Evolutionary conservation across 1,140 invertebrate genomes (phyloP), one percentile per base, ranked within the genome.

Genomic region (Dinoponera quadriceps): DNA sequence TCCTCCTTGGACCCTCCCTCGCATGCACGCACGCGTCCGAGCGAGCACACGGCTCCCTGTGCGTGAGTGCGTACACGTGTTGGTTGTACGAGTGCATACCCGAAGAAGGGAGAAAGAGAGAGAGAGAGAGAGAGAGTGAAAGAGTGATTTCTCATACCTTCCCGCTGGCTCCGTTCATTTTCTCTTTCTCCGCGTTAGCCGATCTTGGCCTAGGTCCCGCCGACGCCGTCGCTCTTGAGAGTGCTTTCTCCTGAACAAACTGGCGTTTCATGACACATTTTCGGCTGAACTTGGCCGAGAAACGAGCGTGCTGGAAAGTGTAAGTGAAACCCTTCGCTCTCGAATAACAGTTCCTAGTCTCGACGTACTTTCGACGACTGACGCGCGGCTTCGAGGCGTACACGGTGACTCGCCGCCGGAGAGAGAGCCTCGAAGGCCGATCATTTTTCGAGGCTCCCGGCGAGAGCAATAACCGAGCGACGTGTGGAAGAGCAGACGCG

Each of bases 241-340:
- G 49, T 80, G 86, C 73, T 89, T 89, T 88, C 87, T 86, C 85
- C 62, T 51, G 38, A 59, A 69, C 62, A 88, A 82, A 88, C 82
- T 77, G 49, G 27, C 55, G 20, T 71, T 85, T 54, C 77, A 51
- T 44, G 55, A 65, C 20, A 74, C 68, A 63, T 86, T 89, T 90
- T 88, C 82, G 82, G 68, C 22, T 72, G 85, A 87, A 87, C 89
- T 90, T 88, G 87, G 85, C 83, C 87, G 73, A 88, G 82, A 86
- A 86, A 85, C 13, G 16, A 2, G 49, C 27, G 20, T 20, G 62
- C 13, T 33, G 74, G 89, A 90, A 90, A 91, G 89, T 86, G 83
- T 63, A 90, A 90, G 88, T 88, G 83, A 84, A 78, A 74, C 80
- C 69, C 73, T 80, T 63, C 83, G 62, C 84, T 73, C 66, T 44